Percentiles rank a stretch among this genome's conserved stretches.
These are phyloP conservation scores for Teleogryllus oceanicus DNA, from an alignment of 2,888 invertebrate species.

Conservation along the genomic window DNA sequence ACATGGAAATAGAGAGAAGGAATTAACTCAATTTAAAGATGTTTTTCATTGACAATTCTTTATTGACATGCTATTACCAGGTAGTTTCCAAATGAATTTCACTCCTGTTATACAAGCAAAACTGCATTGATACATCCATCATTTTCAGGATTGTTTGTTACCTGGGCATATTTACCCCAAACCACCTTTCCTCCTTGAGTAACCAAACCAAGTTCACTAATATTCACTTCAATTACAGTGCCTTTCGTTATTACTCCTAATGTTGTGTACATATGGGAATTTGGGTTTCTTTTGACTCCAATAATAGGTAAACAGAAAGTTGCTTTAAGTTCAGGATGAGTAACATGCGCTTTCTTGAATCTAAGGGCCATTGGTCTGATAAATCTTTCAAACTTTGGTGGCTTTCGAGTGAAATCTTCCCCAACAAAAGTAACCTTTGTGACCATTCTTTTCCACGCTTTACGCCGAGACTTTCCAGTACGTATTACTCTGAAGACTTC, in stretches of 20 bases:
- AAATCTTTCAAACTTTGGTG: slow-evolving; percentile 98
- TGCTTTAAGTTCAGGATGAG: slow-evolving; percentile 97
- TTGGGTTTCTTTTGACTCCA: slow-evolving; percentile 98
- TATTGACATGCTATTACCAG: background rate
- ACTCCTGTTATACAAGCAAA: slow-evolving; percentile 71
- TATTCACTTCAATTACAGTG: slow-evolving; percentile 95
- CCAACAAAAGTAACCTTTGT: slow-evolving; percentile 98
- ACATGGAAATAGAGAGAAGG: too few relatives aligned
- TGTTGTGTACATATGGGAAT: slow-evolving; percentile 93
- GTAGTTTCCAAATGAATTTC: background rate
- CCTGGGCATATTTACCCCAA: slow-evolving; percentile 99
- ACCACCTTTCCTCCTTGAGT: slow-evolving; percentile 99
- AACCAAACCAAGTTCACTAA: slow-evolving; percentile 96
- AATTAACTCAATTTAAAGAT: background rate
- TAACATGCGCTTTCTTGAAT: slow-evolving; percentile 97
- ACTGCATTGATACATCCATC: slow-evolving; percentile 99
- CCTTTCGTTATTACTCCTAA: slow-evolving; percentile 98
- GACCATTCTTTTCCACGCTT: slow-evolving; percentile 99
- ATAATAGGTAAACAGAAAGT: slow-evolving; percentile 97
- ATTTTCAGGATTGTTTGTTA: slow-evolving; percentile 99
- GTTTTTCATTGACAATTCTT: background rate
- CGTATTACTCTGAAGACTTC: slow-evolving; percentile 93
- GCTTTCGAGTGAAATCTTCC: slow-evolving; percentile 97
- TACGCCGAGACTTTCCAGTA: slow-evolving; percentile 87
- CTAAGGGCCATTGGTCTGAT: slow-evolving; percentile 96